These are phyloP conservation scores for Heliconius ismenius DNA, from an alignment of 2,888 invertebrate genomes.

Conservation along the genomic window DNA sequence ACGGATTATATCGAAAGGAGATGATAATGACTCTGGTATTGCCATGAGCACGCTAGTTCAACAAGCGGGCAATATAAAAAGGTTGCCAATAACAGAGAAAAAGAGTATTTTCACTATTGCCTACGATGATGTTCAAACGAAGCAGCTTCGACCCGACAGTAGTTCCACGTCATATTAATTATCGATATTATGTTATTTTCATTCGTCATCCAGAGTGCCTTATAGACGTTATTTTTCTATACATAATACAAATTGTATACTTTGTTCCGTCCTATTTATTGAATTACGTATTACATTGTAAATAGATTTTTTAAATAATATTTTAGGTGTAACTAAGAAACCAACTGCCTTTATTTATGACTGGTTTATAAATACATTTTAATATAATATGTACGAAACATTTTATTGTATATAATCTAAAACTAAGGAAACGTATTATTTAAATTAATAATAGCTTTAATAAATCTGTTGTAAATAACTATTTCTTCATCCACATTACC, in stretches of 20 bases:
- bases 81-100: constrained; percentile 89
- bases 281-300: constrained; percentile 44
- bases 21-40: constrained; percentile 90
- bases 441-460: constrained; percentile 71
- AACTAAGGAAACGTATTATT: constrained; percentile 54
- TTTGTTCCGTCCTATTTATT: constrained; percentile 46
- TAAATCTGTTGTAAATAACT: constrained; percentile 70
- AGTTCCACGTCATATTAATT: constrained; percentile 85
- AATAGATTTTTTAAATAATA: constrained; percentile 45
- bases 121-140: constrained; percentile 94
- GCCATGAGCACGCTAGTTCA: constrained; percentile 84
- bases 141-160: constrained; percentile 90
- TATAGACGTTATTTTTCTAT: constrained; percentile 48
- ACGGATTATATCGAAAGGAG: constrained; percentile 65
- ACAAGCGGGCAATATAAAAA: constrained; percentile 81
- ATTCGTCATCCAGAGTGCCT: constrained; percentile 54
- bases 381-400: constrained; percentile 54
- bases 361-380: constrained; percentile 55
- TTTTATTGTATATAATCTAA: constrained; percentile 55
- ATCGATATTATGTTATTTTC: constrained; percentile 39
- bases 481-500: constrained; percentile 62
- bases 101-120: constrained; percentile 96
- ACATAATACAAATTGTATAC: constrained; percentile 38
- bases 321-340: constrained; percentile 49
- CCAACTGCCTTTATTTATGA: constrained; percentile 73